Evolutionary conservation across 2,113 vertebrate species (phyloP).

Genomic region (Protobothrops flavoviridis): DNA sequence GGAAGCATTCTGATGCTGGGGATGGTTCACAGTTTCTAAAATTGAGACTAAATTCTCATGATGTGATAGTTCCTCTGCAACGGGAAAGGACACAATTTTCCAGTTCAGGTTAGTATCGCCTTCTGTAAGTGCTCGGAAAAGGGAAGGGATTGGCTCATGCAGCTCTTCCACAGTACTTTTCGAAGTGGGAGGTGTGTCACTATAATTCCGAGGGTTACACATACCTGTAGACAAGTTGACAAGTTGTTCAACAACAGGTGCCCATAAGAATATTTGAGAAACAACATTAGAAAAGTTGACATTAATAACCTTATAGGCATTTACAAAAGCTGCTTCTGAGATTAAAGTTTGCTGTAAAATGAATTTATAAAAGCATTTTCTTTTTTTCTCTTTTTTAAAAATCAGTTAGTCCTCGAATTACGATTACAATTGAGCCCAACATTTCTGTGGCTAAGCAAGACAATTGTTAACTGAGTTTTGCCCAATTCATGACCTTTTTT

Average conservation of each 20-base stretch:
- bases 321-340: not conserved
- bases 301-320: not conserved
- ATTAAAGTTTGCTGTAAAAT: not conserved
- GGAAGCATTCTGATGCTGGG: conserved; percentile 87
- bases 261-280: not conserved
- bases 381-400: not conserved
- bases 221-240: conserved; percentile 77
- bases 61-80: conserved; percentile 92
- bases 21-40: conserved; percentile 87
- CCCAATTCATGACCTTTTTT: not conserved
- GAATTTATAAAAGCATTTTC: not conserved
- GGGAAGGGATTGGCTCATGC: conserved; percentile 93
- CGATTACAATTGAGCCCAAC: not conserved
- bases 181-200: conserved; percentile 93
- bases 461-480: not conserved
- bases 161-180: conserved; percentile 98
- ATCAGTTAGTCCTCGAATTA: not conserved
- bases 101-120: conserved; percentile 91
- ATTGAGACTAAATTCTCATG: conserved; percentile 95
- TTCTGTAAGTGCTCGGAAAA: conserved; percentile 95
- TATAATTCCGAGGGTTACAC: conserved; percentile 98
- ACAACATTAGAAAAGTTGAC: not conserved
- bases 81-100: conserved; percentile 97
- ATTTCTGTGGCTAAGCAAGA: not conserved
- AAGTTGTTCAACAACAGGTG: not conserved